phyloP scores from a whole-genome alignment of 2,888 invertebrate species.

The Entomobrya multifasciata region DNA sequence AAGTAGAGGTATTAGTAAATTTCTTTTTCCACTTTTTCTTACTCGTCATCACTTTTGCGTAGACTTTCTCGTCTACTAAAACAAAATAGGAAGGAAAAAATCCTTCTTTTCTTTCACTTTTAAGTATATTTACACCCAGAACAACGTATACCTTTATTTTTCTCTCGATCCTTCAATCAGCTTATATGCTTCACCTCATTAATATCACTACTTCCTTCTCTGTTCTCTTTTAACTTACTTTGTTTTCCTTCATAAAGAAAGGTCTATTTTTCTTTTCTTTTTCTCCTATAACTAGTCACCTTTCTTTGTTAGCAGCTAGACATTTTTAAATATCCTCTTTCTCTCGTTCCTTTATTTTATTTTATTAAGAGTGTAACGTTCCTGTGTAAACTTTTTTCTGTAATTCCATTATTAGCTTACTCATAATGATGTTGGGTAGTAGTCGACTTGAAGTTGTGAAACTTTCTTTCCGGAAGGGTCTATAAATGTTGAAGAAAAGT shows the following conservation, averaged over 20 bases:
- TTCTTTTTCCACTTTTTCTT: neutral
- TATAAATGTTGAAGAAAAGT: neutral
- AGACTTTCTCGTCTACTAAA: neutral
- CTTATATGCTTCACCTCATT: slow-evolving; percentile 18
- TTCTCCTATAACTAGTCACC: neutral
- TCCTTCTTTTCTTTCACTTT: neutral
- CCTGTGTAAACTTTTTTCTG: slow-evolving; percentile 39
- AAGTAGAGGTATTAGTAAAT: neutral
- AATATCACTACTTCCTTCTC: neutral
- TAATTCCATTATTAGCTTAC: slow-evolving; percentile 54
- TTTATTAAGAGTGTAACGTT: slow-evolving; percentile 42
- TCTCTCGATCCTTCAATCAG: slow-evolving; percentile 15
- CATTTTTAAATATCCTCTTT: neutral
- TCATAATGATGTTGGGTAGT: slow-evolving; percentile 41
- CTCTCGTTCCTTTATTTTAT: slow-evolving; percentile 42
- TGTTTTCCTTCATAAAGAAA: neutral
- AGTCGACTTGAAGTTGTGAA: slow-evolving; percentile 27
- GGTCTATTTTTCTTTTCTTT: neutral
- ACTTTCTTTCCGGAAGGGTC: slow-evolving; percentile 33
- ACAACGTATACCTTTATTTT: neutral
- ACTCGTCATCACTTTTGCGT: neutral
- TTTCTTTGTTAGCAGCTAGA: neutral
- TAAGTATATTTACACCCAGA: neutral
- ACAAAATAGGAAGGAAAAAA: neutral
- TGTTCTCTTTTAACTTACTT: neutral